Percentiles rank a stretch among this genome's conserved stretches.
Conservation (phyloP, 2,113 vertebrate genomes). For the Rhagologus leucostigma region DNA sequence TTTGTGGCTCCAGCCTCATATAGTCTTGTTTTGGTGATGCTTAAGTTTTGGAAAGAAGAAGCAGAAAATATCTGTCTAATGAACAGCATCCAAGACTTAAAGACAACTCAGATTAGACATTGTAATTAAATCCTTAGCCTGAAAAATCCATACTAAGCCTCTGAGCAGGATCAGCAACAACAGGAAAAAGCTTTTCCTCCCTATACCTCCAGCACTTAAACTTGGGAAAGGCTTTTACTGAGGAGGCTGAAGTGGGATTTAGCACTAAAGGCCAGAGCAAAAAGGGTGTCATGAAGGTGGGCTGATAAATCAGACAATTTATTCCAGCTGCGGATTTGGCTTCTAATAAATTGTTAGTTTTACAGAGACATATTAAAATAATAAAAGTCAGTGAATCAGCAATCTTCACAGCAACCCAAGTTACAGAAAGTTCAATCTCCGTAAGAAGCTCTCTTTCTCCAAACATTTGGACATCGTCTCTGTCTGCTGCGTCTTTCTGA, state of each 20-base stretch:
- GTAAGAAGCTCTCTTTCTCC: neutral
- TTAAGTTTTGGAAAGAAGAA: slow-evolving; percentile 40
- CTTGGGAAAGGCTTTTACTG: slow-evolving; percentile 1
- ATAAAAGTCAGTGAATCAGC: slow-evolving; percentile 25
- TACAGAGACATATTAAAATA: slow-evolving; percentile 39
- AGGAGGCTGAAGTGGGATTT: neutral
- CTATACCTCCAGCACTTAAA: neutral
- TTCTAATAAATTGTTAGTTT: slow-evolving; percentile 12
- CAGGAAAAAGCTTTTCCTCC: slow-evolving; percentile 45
- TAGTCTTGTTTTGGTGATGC: neutral
- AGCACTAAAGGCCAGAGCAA: neutral
- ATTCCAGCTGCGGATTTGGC: slow-evolving; percentile 16
- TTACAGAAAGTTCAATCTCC: neutral
- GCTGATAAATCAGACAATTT: neutral
- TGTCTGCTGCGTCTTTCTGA: neutral
- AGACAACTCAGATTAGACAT: slow-evolving; percentile 3
- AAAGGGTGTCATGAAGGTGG: neutral
- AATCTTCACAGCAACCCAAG: neutral
- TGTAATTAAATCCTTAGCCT: slow-evolving; percentile 37
- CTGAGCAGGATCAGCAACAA: neutral
- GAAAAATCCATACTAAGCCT: slow-evolving; percentile 23
- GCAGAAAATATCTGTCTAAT: slow-evolving; percentile 20
- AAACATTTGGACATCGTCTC: neutral
- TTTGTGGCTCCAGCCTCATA: neutral
- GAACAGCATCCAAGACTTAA: slow-evolving; percentile 28